Base-by-base conservation (phyloP, 2,113 vertebrate genomes). In the Bombycilla garrulus region DNA sequence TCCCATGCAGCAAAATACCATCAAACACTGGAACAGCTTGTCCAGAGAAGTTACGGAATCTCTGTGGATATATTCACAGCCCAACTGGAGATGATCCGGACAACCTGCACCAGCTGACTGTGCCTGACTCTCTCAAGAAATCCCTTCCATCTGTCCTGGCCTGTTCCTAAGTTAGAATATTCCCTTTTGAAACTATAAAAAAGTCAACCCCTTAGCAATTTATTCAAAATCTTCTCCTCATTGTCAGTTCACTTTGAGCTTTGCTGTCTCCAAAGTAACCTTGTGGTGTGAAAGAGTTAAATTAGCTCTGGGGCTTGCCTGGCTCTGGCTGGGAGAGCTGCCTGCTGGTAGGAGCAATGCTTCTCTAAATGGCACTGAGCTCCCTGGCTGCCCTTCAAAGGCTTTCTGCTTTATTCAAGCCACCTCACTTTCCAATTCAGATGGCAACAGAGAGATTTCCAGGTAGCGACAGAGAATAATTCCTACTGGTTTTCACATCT, bases 281-380 rank as follows among this genome's bases (percentile, higher is more conserved):
- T 78, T 72, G 10, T 78, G 85, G 23, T 84, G 20, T 45, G 80
- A 93, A 97, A 33, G 90, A 92, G 93, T 96, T 96, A 96, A 96
- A 36, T 12, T 18, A 71, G 71, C 56, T 71, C 67, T 38, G 26
- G 62, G 60, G 51, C 60, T 80, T 57, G 71, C 48, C 88, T 93
- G 78, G 48, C 64, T 61, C 76, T 74, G 82, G n/a, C 85, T 86
- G 84, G 64, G 64, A 69, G 45, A 61, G 50, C 83, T 78, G 56
- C 65, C 81, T 64, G 67, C 40, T 95, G 77, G 83, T 73, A 74
- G 86, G 42, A 92, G 60, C 81, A 60, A 4, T 25, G 60, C 88
- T 96, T 80, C 94, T 93, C 92, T 97, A 97, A 88, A 97, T 96
- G 96, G 96, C 80, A 64, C 77, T 67, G 80, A 94, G 40, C 53